Percentiles rank a stretch among this genome's conserved stretches.
These are phyloP conservation scores for Malaclemys terrapin DNA, from an alignment of 2,113 vertebrate species.

Conservation along the genomic window DNA sequence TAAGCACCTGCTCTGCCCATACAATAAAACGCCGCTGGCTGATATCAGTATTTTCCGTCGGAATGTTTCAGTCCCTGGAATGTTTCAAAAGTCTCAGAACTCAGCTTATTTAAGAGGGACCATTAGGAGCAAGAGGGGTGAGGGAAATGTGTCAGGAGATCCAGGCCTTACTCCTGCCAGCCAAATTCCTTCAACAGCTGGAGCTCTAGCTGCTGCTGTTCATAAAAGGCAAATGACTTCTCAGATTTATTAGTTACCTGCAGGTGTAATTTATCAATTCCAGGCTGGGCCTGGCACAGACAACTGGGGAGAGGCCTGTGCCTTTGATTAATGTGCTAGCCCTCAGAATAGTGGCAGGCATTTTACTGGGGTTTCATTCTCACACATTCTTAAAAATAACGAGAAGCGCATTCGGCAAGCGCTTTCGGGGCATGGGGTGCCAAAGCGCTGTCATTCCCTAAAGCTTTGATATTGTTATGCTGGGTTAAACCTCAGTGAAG, in stretches of 20 bases:
- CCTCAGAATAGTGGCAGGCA: constrained; percentile 53
- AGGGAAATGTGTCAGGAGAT: neutral
- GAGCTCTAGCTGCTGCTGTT: constrained; percentile 18
- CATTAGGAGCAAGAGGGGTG: neutral
- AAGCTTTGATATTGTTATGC: constrained; percentile 26
- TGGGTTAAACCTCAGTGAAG: neutral
- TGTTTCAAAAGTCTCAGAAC: rapidly evolving
- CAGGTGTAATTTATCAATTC: constrained; percentile 74
- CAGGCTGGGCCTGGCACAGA: constrained; percentile 45
- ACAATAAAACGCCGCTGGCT: rapidly evolving
- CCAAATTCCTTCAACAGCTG: constrained; percentile 36
- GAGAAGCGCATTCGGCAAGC: constrained; percentile 40
- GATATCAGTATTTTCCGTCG: neutral
- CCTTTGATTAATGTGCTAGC: constrained; percentile 66
- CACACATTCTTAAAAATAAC: constrained; percentile 71
- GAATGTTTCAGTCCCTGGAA: rapidly evolving
- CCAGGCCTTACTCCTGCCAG: neutral
- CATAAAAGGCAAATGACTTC: constrained; percentile 74
- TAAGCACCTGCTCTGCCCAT: rapidly evolving
- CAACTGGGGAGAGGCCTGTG: constrained; percentile 38
- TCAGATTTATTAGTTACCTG: constrained; percentile 76
- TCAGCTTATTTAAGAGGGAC: neutral
- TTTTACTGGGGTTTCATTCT: constrained; percentile 72
- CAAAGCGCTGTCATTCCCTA: neutral
- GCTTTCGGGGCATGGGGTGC: constrained; percentile 15